phyloP scores from a whole-genome alignment of 2,113 vertebrate species.

The Perca schrenkii region DNA sequence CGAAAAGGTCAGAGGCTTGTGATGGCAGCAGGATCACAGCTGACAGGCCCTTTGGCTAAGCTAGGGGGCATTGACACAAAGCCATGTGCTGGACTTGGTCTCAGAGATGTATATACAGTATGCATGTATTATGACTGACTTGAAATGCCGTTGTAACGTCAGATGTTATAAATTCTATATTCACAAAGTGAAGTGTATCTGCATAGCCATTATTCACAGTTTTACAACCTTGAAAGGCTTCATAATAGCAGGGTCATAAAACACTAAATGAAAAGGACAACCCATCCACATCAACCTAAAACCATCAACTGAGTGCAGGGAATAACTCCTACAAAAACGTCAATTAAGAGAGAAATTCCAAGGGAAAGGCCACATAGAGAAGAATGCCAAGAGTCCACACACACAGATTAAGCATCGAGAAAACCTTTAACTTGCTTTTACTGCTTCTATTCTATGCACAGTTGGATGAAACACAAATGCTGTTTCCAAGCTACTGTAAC shows the following conservation, averaged over 20 bases:
- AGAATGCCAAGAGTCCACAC: background rate
- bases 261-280: conserved; percentile 19
- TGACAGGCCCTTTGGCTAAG: conserved; percentile 47
- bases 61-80: conserved; percentile 45
- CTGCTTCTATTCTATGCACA: background rate
- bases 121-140: background rate
- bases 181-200: conserved; percentile 27
- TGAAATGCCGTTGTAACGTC: conserved; percentile 13
- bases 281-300: background rate
- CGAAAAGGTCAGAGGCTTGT: conserved; percentile 55
- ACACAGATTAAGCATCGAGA: conserved; percentile 3
- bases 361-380: background rate
- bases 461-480: conserved; percentile 25
- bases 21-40: conserved; percentile 37
- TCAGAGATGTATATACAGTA: conserved; percentile 2
- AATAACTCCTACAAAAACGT: conserved; percentile 4
- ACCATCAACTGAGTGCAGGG: background rate
- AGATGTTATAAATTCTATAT: conserved; percentile 11
- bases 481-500: conserved; percentile 37
- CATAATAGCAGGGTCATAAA: conserved; percentile 23
- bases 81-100: conserved; percentile 19
- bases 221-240: conserved; percentile 1
- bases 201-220: conserved; percentile 17
- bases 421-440: conserved; percentile 23
- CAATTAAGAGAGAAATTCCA: background rate